These are phyloP conservation scores for Brachymystax lenok DNA, from an alignment of 2,797 vertebrate species.

Conservation along the genomic window DNA sequence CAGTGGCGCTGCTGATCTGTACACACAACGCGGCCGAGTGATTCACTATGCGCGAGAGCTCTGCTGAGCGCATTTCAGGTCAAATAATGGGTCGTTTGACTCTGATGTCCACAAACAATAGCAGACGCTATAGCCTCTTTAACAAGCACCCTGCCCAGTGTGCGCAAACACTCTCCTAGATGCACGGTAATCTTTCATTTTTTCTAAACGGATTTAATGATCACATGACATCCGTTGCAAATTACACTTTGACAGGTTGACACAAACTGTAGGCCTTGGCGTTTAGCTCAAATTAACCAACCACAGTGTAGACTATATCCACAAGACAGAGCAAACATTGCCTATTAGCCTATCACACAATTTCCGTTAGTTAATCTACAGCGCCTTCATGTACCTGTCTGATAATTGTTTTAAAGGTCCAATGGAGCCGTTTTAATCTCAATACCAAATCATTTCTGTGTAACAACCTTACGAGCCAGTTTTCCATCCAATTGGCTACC, in stretches of 20 bases:
- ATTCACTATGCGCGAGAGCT: constrained; percentile 1
- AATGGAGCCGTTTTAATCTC: no score
- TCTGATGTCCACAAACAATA: not conserved
- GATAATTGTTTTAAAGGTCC: no score
- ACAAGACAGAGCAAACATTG: not conserved
- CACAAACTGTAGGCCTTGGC: not conserved
- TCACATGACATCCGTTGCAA: not conserved
- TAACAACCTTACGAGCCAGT: no score
- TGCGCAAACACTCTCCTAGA: not conserved
- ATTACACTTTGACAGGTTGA: not conserved
- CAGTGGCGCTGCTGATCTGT: not conserved
- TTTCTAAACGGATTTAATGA: constrained; percentile 10
- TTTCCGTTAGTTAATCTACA: not conserved
- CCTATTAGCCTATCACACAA: not conserved
- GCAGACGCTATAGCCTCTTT: not conserved
- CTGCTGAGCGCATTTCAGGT: constrained; percentile 8
- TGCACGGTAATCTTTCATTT: not conserved
- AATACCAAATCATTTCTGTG: no score
- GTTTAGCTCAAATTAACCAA: not conserved
- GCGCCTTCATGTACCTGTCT: no score
- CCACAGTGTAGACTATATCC: not conserved
- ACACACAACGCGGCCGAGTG: no score
- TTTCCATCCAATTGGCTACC: no score
- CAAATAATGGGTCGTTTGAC: not conserved
- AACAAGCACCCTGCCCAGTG: not conserved